Conservation (phyloP, 1,140 invertebrate species). For the Lepidotrigona ventralis region DNA sequence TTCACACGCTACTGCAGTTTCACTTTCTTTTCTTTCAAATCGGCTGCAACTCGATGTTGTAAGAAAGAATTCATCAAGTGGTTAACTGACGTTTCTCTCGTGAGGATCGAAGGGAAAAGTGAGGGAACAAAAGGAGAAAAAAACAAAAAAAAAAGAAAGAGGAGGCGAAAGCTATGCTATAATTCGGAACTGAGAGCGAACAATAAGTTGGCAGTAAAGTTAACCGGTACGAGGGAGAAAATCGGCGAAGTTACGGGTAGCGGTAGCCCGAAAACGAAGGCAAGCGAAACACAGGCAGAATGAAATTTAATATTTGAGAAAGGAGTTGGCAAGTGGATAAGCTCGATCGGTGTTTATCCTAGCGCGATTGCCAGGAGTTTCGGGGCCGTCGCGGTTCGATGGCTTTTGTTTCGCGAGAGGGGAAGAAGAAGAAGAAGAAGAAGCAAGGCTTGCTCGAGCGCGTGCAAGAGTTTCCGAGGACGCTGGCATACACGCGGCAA, state of each 20-base stretch:
- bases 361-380: constrained; percentile 2
- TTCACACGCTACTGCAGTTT: no score
- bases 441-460: background rate
- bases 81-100: no score
- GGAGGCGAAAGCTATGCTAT: accelerated
- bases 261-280: background rate
- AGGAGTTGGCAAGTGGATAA: background rate
- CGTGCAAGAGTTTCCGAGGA: background rate
- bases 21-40: no score
- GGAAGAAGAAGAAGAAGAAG: no score
- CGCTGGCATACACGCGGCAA: background rate
- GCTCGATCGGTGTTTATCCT: background rate
- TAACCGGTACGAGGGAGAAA: background rate
- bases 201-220: background rate
- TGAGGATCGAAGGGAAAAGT: no score
- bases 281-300: background rate
- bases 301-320: constrained; percentile 11
- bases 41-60: no score
- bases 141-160: no score
- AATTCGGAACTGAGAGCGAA: background rate
- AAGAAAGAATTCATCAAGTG: no score
- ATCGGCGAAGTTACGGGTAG: background rate
- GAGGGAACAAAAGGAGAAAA: no score
- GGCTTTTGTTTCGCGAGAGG: constrained; percentile 19
- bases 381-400: background rate